phyloP scores from a whole-genome alignment of 1,140 invertebrate species.

The Luehdorfia chinensis region DNA sequence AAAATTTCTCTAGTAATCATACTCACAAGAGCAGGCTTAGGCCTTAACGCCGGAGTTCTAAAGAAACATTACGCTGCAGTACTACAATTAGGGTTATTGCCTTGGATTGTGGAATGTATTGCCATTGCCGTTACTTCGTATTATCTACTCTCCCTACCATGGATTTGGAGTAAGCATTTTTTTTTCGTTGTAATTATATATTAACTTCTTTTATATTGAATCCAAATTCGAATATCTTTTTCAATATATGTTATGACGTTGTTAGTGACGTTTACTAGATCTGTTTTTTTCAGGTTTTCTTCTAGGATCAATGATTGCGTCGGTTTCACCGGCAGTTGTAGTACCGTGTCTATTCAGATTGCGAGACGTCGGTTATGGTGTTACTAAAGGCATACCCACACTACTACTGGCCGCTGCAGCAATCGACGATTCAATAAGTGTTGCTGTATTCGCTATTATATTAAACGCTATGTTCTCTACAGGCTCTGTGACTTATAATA shows the following conservation, averaged over 20 bases:
- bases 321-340: conserved; percentile 97
- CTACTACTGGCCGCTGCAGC: conserved; percentile 93
- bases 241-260: too few relatives aligned
- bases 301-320: conserved; percentile 91
- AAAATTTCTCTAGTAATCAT: conserved; percentile 95
- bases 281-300: conserved; percentile 79
- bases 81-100: conserved; percentile 90
- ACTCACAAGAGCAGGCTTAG: conserved; percentile 93
- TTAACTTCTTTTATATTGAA: too few relatives aligned
- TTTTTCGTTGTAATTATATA: neutral
- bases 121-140: conserved; percentile 83
- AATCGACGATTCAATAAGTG: conserved; percentile 92
- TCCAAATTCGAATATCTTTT: too few relatives aligned
- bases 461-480: conserved; percentile 90
- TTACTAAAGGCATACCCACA: conserved; percentile 96
- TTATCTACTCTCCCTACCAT: conserved; percentile 89
- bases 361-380: conserved; percentile 90
- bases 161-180: conserved; percentile 84
- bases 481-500: conserved; percentile 80
- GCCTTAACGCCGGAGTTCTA: conserved; percentile 91
- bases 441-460: conserved; percentile 94
- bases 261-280: neutral
- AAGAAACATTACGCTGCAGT: conserved; percentile 87
- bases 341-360: conserved; percentile 94
- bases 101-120: conserved; percentile 89